Percentiles rank a stretch among this genome's conserved stretches.
Conservation (phyloP, 2,113 vertebrate species). For the Passer montanus region DNA sequence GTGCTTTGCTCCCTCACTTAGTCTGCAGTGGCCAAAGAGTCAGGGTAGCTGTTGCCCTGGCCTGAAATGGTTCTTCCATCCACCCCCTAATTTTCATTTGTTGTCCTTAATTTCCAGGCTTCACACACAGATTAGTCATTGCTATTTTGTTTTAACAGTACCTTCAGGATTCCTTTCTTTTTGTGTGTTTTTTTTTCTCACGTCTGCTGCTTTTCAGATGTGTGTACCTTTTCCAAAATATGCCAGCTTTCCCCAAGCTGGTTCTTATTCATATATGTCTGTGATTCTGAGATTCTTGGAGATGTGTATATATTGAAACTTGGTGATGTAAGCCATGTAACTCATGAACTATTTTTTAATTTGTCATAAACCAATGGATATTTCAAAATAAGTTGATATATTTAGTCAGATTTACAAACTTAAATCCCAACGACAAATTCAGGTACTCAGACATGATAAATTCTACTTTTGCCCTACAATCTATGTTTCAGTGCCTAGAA, state of each 20-base stretch:
- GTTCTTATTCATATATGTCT: background rate
- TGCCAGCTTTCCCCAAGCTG: background rate
- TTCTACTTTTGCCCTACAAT: background rate
- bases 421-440: background rate
- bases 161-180: background rate
- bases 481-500: background rate
- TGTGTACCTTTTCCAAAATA: background rate
- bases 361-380: background rate
- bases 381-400: background rate
- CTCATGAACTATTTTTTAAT: background rate
- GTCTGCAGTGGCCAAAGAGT: background rate
- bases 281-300: background rate
- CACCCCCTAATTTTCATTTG: background rate
- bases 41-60: background rate
- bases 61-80: background rate
- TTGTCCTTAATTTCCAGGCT: background rate
- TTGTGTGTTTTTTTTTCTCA: background rate
- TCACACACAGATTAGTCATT: background rate
- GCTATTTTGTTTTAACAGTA: background rate
- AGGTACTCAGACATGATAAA: background rate
- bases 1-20: background rate
- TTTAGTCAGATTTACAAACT: background rate
- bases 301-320: background rate
- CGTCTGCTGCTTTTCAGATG: background rate
- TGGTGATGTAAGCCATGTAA: background rate